Conservation (phyloP, 2,888 invertebrate genomes). For the Apamea sordens region DNA sequence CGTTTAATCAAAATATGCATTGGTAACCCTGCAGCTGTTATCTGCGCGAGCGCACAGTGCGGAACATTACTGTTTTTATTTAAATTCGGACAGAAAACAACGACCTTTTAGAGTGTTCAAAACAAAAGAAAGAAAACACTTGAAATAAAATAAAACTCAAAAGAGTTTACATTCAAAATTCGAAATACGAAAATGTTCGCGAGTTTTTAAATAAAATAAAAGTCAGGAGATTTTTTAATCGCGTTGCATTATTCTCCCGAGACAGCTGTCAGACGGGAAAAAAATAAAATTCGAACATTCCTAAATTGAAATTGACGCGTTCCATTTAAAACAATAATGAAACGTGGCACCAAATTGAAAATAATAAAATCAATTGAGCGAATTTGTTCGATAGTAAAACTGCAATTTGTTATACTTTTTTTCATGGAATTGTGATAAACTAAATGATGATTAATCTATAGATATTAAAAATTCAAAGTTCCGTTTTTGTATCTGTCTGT, state of each 20-base stretch:
- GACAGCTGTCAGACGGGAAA: constrained; percentile 79
- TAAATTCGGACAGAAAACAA: constrained; percentile 78
- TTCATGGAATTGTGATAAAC: constrained; percentile 13
- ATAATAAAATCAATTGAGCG: constrained; percentile 85
- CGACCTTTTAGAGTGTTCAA: constrained; percentile 61
- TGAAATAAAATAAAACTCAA: constrained; percentile 42
- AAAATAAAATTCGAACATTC: constrained; percentile 74
- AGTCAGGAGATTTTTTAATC: constrained; percentile 70
- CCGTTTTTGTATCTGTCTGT: background rate
- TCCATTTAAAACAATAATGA: constrained; percentile 88
- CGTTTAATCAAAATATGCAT: constrained; percentile 67
- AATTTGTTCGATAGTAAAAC: constrained; percentile 72
- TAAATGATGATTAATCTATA: background rate
- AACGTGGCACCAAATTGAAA: constrained; percentile 82
- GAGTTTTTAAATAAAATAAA: constrained; percentile 44
- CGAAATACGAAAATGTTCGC: constrained; percentile 41
- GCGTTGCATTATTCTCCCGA: constrained; percentile 73
- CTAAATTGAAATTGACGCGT: constrained; percentile 88
- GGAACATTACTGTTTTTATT: constrained; percentile 90
- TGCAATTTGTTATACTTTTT: constrained; percentile 60
- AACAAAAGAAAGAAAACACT: constrained; percentile 44
- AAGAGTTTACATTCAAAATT: constrained; percentile 41
- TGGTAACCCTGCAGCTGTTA: constrained; percentile 78
- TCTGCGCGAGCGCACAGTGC: constrained; percentile 79
- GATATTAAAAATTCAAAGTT: background rate